A percentile compares a stretch with the other conserved stretches of the same genome.
Evolutionary conservation across 2,888 invertebrate genomes (phyloP).

Genomic region (Drosophila mimica): DNA sequence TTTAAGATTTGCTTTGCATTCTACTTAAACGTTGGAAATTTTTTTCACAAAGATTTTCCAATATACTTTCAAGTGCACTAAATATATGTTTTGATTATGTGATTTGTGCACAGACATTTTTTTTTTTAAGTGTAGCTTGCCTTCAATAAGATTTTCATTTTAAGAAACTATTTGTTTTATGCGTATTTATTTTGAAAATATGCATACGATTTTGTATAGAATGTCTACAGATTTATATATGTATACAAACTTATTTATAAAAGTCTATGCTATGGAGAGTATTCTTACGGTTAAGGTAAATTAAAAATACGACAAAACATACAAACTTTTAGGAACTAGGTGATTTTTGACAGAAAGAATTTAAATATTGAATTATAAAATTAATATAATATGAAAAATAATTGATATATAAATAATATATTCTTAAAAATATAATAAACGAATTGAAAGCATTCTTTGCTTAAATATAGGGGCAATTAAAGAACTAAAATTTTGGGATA

Average conservation of each 20-base stretch:
- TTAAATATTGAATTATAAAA: not conserved
- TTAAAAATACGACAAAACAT: conserved; percentile 4
- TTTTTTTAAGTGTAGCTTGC: conserved; percentile 38
- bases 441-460: not conserved
- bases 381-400: not conserved
- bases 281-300: conserved; percentile 28
- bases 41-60: conserved; percentile 24
- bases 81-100: conserved; percentile 46
- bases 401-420: not conserved
- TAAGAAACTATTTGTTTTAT: conserved; percentile 21
- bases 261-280: conserved; percentile 7
- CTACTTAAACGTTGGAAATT: conserved; percentile 23
- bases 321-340: not conserved
- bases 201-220: conserved; percentile 34
- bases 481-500: not conserved
- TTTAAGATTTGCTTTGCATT: conserved; percentile 55
- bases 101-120: conserved; percentile 39
- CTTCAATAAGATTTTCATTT: conserved; percentile 15
- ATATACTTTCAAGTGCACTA: conserved; percentile 54
- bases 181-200: conserved; percentile 17
- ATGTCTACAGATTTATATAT: conserved; percentile 40
- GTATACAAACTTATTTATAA: conserved; percentile 1
- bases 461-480: not conserved
- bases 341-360: not conserved
- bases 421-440: not conserved